Conservation (phyloP, 2,888 invertebrate genomes). For the Parelbella ahira region DNA sequence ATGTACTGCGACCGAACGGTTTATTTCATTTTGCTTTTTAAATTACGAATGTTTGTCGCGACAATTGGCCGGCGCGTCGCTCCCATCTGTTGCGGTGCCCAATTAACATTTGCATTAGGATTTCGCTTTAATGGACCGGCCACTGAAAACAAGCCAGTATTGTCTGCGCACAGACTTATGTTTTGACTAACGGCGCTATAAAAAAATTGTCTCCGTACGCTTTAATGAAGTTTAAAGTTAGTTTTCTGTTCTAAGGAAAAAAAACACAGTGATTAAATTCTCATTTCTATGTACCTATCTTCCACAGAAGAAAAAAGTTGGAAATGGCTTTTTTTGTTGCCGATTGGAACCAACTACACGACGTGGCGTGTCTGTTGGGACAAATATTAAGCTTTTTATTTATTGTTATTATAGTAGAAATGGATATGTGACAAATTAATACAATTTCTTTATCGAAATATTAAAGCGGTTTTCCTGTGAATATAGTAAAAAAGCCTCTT, state of each 20-base stretch:
- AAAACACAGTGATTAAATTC: too few species aligned
- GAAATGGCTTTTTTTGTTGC: too few species aligned
- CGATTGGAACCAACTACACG: too few species aligned
- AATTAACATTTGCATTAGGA: slow-evolving; percentile 71
- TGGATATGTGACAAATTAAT: too few species aligned
- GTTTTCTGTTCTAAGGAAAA: background rate
- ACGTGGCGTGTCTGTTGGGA: too few species aligned
- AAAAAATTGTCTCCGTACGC: slow-evolving; percentile 19
- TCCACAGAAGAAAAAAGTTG: too few species aligned
- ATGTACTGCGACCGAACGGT: slow-evolving; percentile 76
- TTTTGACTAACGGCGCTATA: slow-evolving; percentile 19
- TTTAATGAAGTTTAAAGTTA: slow-evolving; percentile 7
- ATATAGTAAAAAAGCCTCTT: too few species aligned
- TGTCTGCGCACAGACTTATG: slow-evolving; percentile 22
- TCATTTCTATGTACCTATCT: too few species aligned
- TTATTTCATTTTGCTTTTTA: slow-evolving; percentile 78
- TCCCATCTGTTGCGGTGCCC: slow-evolving; percentile 71
- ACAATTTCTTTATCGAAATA: too few species aligned
- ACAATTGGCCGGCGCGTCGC: slow-evolving; percentile 71
- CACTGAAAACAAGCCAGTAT: slow-evolving; percentile 24
- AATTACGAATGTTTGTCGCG: slow-evolving; percentile 77
- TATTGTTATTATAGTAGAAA: too few species aligned
- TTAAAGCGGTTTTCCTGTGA: too few species aligned
- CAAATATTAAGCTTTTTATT: too few species aligned
- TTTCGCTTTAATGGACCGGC: slow-evolving; percentile 39